Percentiles rank a stretch among this genome's conserved stretches.
phyloP scores from a whole-genome alignment of 1,140 invertebrate species.

The Amyelois transitella region DNA sequence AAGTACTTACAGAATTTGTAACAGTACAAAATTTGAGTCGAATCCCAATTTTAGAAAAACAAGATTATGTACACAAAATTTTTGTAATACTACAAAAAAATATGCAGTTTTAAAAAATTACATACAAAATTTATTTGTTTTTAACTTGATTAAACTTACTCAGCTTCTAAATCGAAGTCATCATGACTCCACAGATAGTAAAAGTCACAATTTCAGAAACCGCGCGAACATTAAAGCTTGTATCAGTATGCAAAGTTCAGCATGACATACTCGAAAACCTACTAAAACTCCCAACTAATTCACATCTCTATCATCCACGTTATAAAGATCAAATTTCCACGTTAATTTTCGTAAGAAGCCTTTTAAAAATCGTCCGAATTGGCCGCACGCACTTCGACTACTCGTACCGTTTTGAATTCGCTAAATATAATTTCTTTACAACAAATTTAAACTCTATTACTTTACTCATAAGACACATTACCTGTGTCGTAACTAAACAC shows the following conservation, averaged over 20 bases:
- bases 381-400: conserved; percentile 30
- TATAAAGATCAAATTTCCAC: conserved; percentile 6
- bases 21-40: no score
- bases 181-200: conserved; percentile 15
- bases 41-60: no score
- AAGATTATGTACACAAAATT: no score
- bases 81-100: no score
- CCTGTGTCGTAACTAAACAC: neutral
- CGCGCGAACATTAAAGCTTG: conserved; percentile 16
- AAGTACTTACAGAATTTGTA: no score
- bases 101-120: no score
- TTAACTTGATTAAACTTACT: no score
- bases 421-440: conserved; percentile 12
- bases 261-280: conserved; percentile 28
- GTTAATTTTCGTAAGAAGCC: conserved; percentile 11
- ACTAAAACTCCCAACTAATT: conserved; percentile 7
- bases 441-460: conserved; percentile 18
- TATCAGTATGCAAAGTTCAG: conserved; percentile 24
- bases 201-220: conserved; percentile 20
- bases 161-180: neutral
- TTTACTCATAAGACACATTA: neutral
- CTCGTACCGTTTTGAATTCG: conserved; percentile 43
- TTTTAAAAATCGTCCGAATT: conserved; percentile 36
- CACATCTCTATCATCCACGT: neutral
- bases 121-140: no score